Conservation (phyloP, 92 coral and sea anemone genomes). For the Zoanthus gigantus region DNA sequence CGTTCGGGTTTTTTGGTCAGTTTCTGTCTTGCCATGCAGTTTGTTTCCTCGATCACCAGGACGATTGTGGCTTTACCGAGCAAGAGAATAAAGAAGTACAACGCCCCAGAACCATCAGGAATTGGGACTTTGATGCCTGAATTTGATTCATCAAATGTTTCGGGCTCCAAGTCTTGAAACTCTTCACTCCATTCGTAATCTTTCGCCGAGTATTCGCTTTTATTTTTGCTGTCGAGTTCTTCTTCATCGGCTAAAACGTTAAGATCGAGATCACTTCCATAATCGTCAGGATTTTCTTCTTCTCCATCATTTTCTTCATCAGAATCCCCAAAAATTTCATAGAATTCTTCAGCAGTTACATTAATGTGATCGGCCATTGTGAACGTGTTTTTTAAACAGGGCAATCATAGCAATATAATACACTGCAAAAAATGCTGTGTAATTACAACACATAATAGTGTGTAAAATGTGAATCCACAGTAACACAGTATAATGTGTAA, state of each 20-base stretch:
- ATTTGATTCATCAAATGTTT: neutral
- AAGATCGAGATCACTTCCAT: too few species aligned
- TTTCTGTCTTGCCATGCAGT: neutral
- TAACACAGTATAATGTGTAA: conserved; percentile 18
- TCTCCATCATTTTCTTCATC: too few species aligned
- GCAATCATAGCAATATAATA: too few species aligned
- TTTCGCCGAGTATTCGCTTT: neutral
- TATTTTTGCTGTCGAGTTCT: neutral
- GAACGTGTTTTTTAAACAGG: too few species aligned
- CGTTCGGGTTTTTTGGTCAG: neutral
- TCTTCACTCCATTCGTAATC: neutral
- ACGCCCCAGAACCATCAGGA: conserved; percentile 13
- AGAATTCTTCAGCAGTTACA: too few species aligned
- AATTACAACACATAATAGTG: conserved; percentile 14
- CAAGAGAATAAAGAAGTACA: neutral
- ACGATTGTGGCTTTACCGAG: neutral
- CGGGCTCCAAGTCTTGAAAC: conserved; percentile 4
- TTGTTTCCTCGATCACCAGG: conserved; percentile 3
- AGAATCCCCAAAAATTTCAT: too few species aligned
- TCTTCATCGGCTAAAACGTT: too few species aligned
- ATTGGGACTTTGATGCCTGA: neutral
- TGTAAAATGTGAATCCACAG: conserved; percentile 17
- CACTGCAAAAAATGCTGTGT: conserved; percentile 23
- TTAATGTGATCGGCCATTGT: too few species aligned
- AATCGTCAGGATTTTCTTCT: too few species aligned